Conservation (phyloP, 2,113 vertebrate species). For the Bos taurus region DNA sequence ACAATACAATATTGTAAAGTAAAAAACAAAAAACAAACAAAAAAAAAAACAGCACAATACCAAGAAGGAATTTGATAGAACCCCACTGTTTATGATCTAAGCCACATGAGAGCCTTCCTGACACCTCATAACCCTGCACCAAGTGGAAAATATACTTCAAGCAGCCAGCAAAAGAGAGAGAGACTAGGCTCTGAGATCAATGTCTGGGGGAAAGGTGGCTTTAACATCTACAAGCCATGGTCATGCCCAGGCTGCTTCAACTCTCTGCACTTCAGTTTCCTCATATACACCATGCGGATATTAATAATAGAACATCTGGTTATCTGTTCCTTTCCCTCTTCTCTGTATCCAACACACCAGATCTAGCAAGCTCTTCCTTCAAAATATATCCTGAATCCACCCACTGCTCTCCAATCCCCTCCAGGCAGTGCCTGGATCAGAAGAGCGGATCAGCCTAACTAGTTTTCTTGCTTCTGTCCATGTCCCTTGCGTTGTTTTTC, state of each 20-base stretch:
- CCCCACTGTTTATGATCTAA: neutral
- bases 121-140: neutral
- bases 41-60: neutral
- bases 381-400: neutral
- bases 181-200: neutral
- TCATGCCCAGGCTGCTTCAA: neutral
- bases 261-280: neutral
- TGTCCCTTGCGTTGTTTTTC: neutral
- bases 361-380: neutral
- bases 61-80: neutral
- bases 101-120: neutral
- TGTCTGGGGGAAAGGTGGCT: neutral
- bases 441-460: neutral
- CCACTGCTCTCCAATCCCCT: neutral
- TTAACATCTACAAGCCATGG: neutral
- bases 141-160: neutral
- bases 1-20: no score
- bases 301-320: neutral
- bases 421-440: neutral
- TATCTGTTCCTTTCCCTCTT: neutral
- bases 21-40: no score
- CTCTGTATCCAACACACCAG: neutral
- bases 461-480: neutral
- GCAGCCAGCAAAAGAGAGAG: neutral
- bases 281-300: neutral